Evolutionary conservation across 2,888 invertebrate species (phyloP), one percentile per base, ranked within the genome.

Genomic region (Drosophila nigritarsus): DNA sequence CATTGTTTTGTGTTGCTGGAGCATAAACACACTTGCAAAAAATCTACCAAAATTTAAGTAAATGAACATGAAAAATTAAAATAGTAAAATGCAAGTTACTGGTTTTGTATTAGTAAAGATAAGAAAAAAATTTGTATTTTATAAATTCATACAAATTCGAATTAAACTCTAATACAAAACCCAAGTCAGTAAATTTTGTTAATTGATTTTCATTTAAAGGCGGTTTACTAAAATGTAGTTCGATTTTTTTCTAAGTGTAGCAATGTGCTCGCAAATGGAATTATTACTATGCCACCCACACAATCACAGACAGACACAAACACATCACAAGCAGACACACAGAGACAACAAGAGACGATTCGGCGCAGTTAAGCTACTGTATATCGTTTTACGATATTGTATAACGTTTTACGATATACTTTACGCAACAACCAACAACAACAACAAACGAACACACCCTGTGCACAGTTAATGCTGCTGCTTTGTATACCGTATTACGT

Each of bases 391-490:
- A 45, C 45, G 45, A 24, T 45, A 45, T 73, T 75, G 29, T 42
- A 32, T 82, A 78, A 76, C 84, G 87, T 88, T 82, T 13, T 72
- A 84, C 87, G 90, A 83, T 84, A 81, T 78, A 48, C 73, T 66
- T 64, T 49, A 68, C 49, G 38, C 74, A 69, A 71, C 78, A 71
- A 71, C 56, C 74, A 69, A 71, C 78, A 71, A 71, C 56, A 64
- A 50, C 24, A 65, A 59, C 63, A 67, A 60, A 62, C 71, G 68
- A 65, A 24, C 24, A 55, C 83, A 83, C 80, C 83, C 86, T 81
- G 30, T 42, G 65, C 65, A 54, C 87, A 86, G 83, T 24, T 24
- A 45, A 20, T 56, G 38, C 53, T 38, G 69, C 42, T n/a, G 11
- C 42, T 20, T 70, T 74, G 54, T 55, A 30, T 82, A 78, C 75